phyloP scores from a whole-genome alignment of 2,888 invertebrate species.

The Eurytoma adleriae region DNA sequence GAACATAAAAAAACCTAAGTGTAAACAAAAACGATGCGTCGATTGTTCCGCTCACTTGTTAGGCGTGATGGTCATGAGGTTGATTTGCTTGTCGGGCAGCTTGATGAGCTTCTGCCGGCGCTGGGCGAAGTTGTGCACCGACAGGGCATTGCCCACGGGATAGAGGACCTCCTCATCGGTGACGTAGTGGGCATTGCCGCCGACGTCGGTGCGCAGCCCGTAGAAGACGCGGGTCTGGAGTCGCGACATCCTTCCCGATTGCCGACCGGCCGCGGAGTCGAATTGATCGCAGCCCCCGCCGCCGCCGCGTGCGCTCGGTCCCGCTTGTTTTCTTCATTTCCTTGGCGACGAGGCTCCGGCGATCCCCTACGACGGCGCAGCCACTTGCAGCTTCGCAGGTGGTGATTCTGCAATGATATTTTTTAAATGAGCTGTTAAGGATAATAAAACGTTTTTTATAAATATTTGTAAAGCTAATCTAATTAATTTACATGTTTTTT shows the following conservation, averaged over 20 bases:
- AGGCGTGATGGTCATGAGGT: slow-evolving; percentile 81
- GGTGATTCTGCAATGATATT: neutral
- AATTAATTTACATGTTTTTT: no score
- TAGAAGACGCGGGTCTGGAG: slow-evolving; percentile 81
- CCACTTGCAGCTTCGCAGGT: neutral
- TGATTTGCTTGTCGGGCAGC: slow-evolving; percentile 82
- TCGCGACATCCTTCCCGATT: slow-evolving; percentile 61
- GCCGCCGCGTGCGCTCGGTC: neutral
- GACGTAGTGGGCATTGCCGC: slow-evolving; percentile 85
- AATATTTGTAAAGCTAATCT: neutral
- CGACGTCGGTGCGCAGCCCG: slow-evolving; percentile 81
- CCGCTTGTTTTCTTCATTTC: slow-evolving; percentile 51
- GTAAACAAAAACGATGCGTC: neutral
- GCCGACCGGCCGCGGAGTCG: neutral
- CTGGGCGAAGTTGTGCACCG: slow-evolving; percentile 84
- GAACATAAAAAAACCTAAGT: neutral
- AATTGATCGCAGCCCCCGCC: neutral
- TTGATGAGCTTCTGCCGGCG: slow-evolving; percentile 86
- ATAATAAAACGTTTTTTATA: neutral
- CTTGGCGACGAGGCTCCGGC: slow-evolving; percentile 42
- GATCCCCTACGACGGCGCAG: neutral
- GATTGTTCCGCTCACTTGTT: slow-evolving; percentile 79
- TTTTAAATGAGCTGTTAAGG: neutral
- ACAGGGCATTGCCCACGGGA: slow-evolving; percentile 87
- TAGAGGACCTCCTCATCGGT: slow-evolving; percentile 87